Percentiles rank a stretch among this genome's conserved stretches.
Evolutionary conservation across 2,797 vertebrate genomes (phyloP).

Genomic region (Enteromius afrohamiltoni): DNA sequence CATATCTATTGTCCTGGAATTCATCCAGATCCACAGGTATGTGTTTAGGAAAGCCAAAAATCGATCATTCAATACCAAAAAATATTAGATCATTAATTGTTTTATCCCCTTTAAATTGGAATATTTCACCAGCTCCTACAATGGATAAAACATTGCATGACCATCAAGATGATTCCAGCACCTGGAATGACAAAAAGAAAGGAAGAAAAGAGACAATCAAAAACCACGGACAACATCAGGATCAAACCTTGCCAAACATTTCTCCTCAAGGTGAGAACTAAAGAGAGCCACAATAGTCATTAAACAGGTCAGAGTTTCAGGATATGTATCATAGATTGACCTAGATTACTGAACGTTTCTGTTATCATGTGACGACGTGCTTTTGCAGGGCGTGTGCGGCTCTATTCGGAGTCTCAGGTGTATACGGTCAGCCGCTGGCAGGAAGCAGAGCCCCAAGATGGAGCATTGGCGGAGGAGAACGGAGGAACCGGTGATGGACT

Average conservation of each 20-base stretch:
- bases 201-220: conserved; percentile 46
- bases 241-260: conserved; percentile 11
- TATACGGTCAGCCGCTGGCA: conserved; percentile 59
- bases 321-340: not conserved
- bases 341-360: not conserved
- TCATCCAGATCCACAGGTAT: conserved; percentile 53
- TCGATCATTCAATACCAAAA: not conserved
- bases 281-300: not conserved
- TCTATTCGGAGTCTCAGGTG: conserved; percentile 63
- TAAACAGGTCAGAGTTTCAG: not conserved
- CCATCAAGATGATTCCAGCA: conserved; percentile 22
- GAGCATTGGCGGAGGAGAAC: conserved; percentile 45
- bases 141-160: conserved; percentile 43
- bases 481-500: conserved; percentile 64
- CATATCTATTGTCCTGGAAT: conserved; percentile 52
- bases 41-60: not conserved
- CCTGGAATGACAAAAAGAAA: conserved; percentile 35
- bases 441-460: conserved; percentile 55
- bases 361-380: not conserved
- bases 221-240: conserved; percentile 16
- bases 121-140: conserved; percentile 35
- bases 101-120: not conserved
- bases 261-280: conserved; percentile 42
- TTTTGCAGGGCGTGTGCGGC: conserved; percentile 59
- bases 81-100: not conserved